A percentile compares a stretch with the other conserved stretches of the same genome.
Evolutionary conservation across 2,797 vertebrate genomes (phyloP).

Genomic region (Micropoecilia bifurca): DNA sequence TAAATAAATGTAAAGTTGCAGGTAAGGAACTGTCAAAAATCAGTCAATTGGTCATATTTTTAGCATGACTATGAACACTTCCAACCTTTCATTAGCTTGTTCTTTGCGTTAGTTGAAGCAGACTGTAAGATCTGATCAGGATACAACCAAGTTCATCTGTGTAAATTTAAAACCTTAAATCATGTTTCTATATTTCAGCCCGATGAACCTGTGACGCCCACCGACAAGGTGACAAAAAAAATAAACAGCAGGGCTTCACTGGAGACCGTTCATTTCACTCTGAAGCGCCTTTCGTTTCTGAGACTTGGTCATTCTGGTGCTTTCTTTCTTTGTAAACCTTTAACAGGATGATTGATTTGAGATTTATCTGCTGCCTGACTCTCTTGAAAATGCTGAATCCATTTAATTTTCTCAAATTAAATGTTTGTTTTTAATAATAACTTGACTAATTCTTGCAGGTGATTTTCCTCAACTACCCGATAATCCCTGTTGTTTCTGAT

Average conservation of each 20-base stretch:
- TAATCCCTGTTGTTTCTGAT: background rate
- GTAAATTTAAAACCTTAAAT: background rate
- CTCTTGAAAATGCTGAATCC: constrained; percentile 27
- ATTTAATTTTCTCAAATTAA: background rate
- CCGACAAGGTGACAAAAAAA: constrained; percentile 44
- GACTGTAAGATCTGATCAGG: background rate
- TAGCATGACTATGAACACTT: background rate
- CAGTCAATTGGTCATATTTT: background rate
- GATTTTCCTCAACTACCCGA: constrained; percentile 1
- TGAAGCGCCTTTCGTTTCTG: background rate
- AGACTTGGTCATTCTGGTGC: background rate
- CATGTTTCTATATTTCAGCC: constrained; percentile 55
- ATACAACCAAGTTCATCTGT: background rate
- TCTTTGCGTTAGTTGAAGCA: background rate
- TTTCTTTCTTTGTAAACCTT: background rate
- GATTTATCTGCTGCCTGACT: background rate
- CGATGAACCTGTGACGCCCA: constrained; percentile 22
- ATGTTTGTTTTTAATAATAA: background rate
- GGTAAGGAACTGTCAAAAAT: background rate
- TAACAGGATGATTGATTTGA: background rate
- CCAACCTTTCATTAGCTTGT: background rate
- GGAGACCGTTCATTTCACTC: background rate
- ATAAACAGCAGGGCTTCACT: background rate
- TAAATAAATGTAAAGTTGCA: background rate
- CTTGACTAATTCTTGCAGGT: constrained; percentile 6